Evolutionary conservation across 1,140 invertebrate species (phyloP), one percentile per base, ranked within the genome.

Genomic region (Batillaria attramentaria): DNA sequence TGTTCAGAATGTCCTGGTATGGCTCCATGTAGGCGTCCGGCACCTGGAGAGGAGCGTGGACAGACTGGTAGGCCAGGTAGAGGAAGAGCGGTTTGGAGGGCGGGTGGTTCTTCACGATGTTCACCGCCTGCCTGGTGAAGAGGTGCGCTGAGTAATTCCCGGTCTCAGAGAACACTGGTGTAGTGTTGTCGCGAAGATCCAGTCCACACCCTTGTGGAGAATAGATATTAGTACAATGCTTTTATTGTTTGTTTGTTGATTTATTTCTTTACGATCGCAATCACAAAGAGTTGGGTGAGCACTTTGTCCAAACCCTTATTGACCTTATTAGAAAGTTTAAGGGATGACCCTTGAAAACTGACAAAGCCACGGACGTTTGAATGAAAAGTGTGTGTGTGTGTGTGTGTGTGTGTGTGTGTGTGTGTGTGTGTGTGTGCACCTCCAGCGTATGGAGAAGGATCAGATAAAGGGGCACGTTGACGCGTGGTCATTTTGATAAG

Each of bases 1-100:
- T 79, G 77, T 91, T 81, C n/a, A 86, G 79, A 50, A 92, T 90
- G 78, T 88, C 69, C 2, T 68, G 60, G 76, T 91, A 92, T 37
- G 81, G 83, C 0, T 85, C 77, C 69, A 77, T 82, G 83, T 91
- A 91, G 31, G 82, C 77, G 16, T 86, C 77, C 10, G 84, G 84
- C 10, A 75, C 31, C 84, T 91, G 82, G 31, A 88, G 74, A 28
- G 88, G 88, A 1, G 78, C 41, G 80, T 89, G 88, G 16, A 87
- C 86, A 39, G 86, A 84, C 83, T 89, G 88, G 77, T 88, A 89
- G 8, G 89, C 82, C 28, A 90, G 76, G 72, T 90, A 90, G 43
- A 90, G 65, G 75, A 90, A 90, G 60, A 90, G 78, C 2, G 88
- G 87, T 84, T 89, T 81, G 35, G 83, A 82, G 37, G 33, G 31